Conservation (phyloP, 2,888 invertebrate genomes). For the Pollenia amentaria region DNA sequence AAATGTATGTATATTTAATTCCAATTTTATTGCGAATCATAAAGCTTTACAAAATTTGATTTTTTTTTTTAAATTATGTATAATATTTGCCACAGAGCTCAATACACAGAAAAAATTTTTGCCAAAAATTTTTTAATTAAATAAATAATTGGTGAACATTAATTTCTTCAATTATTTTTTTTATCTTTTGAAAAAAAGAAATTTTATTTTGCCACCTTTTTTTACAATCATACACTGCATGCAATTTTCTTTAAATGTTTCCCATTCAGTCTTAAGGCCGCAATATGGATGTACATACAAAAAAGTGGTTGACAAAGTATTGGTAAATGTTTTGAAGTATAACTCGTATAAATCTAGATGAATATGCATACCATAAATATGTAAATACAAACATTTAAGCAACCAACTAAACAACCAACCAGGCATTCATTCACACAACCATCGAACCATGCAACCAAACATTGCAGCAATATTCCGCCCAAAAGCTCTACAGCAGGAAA, state of each 20-base stretch:
- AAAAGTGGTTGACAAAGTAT: not conserved
- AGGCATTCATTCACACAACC: not conserved
- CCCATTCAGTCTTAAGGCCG: not conserved
- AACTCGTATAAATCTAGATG: not conserved
- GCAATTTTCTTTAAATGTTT: constrained; percentile 16
- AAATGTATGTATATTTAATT: too few relatives aligned
- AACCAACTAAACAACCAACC: constrained; percentile 8
- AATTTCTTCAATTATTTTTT: too few relatives aligned
- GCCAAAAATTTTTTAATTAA: too few relatives aligned
- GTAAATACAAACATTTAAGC: constrained; percentile 48
- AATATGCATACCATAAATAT: constrained; percentile 39
- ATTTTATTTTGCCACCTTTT: not conserved
- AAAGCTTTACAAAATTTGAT: too few relatives aligned
- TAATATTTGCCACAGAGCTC: too few relatives aligned
- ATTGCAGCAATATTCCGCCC: constrained; percentile 17
- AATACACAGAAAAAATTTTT: too few relatives aligned
- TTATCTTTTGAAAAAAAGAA: too few relatives aligned
- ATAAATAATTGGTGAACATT: too few relatives aligned
- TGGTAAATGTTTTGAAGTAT: not conserved
- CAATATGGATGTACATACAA: not conserved
- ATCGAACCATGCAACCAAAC: not conserved
- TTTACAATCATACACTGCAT: constrained; percentile 3
- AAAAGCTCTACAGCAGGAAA: constrained; percentile 4
- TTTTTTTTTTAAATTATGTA: too few relatives aligned
- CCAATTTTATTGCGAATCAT: too few relatives aligned